Percentiles rank a stretch among this genome's conserved stretches.
These are phyloP conservation scores for Petrolisthes manimaculis DNA, from an alignment of 2,888 invertebrate genomes.

Conservation along the genomic window DNA sequence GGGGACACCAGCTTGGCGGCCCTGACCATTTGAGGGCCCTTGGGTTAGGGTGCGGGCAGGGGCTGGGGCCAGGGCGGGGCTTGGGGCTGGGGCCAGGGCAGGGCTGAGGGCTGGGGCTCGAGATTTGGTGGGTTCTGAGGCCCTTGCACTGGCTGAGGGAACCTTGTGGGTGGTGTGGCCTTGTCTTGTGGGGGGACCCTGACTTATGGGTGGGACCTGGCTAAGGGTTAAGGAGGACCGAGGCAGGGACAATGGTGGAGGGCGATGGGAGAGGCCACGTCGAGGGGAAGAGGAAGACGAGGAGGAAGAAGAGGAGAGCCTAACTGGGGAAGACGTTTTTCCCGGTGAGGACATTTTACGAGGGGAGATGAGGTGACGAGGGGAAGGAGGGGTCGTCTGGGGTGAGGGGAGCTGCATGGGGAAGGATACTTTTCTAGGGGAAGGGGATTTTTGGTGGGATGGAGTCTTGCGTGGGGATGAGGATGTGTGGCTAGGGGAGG, in stretches of 20 bases:
- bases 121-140: constrained; percentile 21
- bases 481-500: neutral
- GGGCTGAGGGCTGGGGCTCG: constrained; percentile 1
- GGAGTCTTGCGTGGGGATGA: constrained; percentile 13
- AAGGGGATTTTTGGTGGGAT: constrained; percentile 18
- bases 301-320: neutral
- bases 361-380: neutral
- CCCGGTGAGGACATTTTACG: neutral
- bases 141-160: constrained; percentile 18
- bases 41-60: constrained; percentile 23
- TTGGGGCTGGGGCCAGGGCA: constrained; percentile 16
- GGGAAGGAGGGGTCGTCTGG: neutral
- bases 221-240: constrained; percentile 1
- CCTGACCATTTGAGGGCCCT: constrained; percentile 33
- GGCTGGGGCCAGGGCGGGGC: constrained; percentile 1
- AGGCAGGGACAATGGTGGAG: constrained; percentile 18
- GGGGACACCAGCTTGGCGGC: constrained; percentile 22
- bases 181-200: constrained; percentile 21
- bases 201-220: constrained; percentile 15
- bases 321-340: neutral
- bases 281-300: constrained; percentile 3
- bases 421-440: neutral
- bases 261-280: neutral
- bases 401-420: neutral
- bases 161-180: constrained; percentile 25